These are phyloP conservation scores for Brienomyrus brachyistius DNA, from an alignment of 2,113 vertebrate species.

Conservation along the genomic window DNA sequence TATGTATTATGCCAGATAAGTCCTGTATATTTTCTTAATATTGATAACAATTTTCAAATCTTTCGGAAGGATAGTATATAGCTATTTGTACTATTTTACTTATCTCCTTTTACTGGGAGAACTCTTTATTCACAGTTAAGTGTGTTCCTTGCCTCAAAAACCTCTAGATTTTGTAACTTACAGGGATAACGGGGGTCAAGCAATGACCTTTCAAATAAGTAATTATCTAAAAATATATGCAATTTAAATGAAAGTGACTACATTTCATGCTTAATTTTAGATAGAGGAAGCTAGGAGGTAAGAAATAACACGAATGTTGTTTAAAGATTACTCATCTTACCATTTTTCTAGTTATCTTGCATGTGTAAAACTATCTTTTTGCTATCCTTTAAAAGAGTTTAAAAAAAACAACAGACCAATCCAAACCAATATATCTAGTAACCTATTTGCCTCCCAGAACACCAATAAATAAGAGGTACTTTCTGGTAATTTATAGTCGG, in stretches of 20 bases:
- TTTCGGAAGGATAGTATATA: background rate
- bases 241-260: conserved; percentile 2
- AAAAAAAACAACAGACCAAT: background rate
- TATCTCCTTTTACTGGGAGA: conserved; percentile 4
- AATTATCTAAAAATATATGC: conserved; percentile 3
- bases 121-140: background rate
- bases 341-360: background rate
- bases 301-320: background rate
- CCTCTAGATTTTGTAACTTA: background rate
- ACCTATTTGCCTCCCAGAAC: background rate
- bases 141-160: background rate
- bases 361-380: background rate
- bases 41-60: background rate
- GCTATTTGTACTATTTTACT: conserved; percentile 3
- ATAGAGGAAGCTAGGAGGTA: background rate
- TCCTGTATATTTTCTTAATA: background rate
- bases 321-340: background rate
- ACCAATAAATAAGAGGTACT: background rate
- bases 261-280: background rate
- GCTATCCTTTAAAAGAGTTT: background rate
- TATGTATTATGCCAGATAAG: background rate
- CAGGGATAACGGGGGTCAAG: background rate
- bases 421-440: background rate
- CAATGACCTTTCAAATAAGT: conserved; percentile 3
- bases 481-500: background rate